Evolutionary conservation across 2,888 invertebrate genomes (phyloP), one percentile per base, ranked within the genome.

Genomic region (Apodemia duryi): DNA sequence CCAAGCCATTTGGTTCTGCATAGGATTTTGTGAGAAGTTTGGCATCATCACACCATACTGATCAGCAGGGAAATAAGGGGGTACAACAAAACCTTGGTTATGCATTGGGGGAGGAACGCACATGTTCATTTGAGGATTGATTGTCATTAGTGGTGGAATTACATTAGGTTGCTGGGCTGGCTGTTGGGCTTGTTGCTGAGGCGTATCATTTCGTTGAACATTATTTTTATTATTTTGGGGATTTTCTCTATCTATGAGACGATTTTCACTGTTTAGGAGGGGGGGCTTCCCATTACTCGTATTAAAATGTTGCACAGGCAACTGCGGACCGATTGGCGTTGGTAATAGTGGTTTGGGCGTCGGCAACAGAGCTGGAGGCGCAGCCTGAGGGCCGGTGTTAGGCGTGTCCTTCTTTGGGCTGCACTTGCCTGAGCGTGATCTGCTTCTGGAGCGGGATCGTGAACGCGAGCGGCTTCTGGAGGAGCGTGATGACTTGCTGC

Each of bases 351-450:
- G 77, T 70, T 79, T 78, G 70, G 80, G 79, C 71, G 80, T 79
- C 67, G 80, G 79, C 75, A 80, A 73, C 65, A 81, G 76, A 65
- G 77, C 75, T 71, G 71, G 77, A 66, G 82, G 80, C 74, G 79
- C 77, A 75, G 79, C 78, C 77, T 81, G 84, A 73, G 79, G 81
- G 73, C 78, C 81, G 71, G 77, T 73, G 69, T 81, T 79, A 75
- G 76, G 77, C 77, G 78, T 73, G 69, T 83, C 83, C 80, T 85
- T 87, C 75, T 72, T 75, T 69, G 88, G 88, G 85, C 90, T 90
- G 85, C 89, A 92, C 91, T 92, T 92, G 92, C 92, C 92, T 92
- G 92, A 91, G 77, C 91, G 90, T 75, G 87, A 90, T 73, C 85
- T 86, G 84, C 85, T 86, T 74, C 88, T 87, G 67, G 88, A 88